A percentile compares a stretch with the other conserved stretches of the same genome.
phyloP scores from a whole-genome alignment of 2,113 vertebrate genomes.

The Neomonachus schauinslandi region DNA sequence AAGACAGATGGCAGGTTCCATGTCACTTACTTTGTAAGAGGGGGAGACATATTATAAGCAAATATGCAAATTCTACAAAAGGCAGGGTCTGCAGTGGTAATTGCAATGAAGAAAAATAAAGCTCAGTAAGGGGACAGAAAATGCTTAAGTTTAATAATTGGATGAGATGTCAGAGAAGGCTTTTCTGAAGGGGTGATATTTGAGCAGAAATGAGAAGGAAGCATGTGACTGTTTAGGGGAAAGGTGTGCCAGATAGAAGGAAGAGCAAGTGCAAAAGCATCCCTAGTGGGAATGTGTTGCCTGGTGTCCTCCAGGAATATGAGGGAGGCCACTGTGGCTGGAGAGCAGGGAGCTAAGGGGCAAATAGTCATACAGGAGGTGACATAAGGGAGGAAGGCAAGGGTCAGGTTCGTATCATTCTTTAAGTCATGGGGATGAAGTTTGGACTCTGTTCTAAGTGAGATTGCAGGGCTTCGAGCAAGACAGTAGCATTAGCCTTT shows the following conservation, averaged over 20 bases:
- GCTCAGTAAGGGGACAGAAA: not conserved
- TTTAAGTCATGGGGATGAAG: not conserved
- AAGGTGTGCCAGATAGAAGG: not conserved
- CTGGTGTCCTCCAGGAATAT: not conserved
- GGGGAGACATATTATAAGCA: not conserved
- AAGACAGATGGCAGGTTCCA: not conserved
- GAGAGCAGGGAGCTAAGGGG: not conserved
- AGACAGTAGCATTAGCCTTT: not conserved
- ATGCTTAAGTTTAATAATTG: not conserved
- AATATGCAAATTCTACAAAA: not conserved
- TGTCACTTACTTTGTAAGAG: not conserved
- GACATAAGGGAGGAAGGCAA: not conserved
- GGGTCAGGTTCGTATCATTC: not conserved
- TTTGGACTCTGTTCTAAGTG: not conserved
- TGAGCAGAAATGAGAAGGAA: not conserved
- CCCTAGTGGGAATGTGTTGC: no score
- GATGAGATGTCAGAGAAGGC: not conserved
- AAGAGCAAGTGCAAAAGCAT: not conserved
- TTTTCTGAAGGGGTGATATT: not conserved
- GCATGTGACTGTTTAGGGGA: not conserved
- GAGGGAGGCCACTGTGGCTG: not conserved
- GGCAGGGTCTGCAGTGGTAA: not conserved
- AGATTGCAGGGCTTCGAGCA: not conserved
- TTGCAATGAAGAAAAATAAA: not conserved
- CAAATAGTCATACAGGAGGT: not conserved